Evolutionary conservation across 2,797 vertebrate species (phyloP).

Genomic region (Distichodus sexfasciatus): DNA sequence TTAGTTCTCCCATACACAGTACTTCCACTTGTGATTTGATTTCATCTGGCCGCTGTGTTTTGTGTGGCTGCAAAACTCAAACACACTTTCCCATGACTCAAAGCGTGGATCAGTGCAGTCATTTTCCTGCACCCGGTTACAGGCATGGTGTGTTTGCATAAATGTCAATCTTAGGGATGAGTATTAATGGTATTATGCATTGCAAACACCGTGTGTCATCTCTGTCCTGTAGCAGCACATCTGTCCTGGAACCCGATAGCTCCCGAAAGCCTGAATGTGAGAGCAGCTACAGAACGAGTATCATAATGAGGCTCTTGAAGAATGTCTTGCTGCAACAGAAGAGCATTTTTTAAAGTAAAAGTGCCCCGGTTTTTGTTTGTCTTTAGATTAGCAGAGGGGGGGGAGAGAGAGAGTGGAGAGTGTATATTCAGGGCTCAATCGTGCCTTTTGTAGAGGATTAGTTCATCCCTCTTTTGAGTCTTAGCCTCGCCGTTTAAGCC

Average conservation of each 20-base stretch:
- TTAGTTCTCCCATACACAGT: slow-evolving; percentile 71
- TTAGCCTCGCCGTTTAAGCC: slow-evolving; percentile 23
- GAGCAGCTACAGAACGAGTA: slow-evolving; percentile 5
- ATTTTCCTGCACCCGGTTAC: slow-evolving; percentile 68
- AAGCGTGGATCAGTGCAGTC: slow-evolving; percentile 63
- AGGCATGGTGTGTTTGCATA: slow-evolving; percentile 69
- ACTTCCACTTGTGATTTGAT: slow-evolving; percentile 74
- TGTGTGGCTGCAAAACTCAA: slow-evolving; percentile 64
- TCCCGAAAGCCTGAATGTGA: slow-evolving; percentile 51
- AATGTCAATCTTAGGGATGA: slow-evolving; percentile 62
- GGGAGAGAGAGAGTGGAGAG: too few species aligned
- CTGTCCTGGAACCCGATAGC: slow-evolving; percentile 49
- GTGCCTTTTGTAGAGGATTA: slow-evolving; percentile 27
- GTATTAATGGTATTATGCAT: slow-evolving; percentile 66
- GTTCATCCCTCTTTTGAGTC: slow-evolving; percentile 6
- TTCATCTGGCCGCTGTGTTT: slow-evolving; percentile 62
- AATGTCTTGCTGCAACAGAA: not conserved
- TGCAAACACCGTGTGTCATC: slow-evolving; percentile 60
- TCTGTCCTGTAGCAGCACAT: slow-evolving; percentile 60
- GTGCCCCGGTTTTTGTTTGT: slow-evolving; percentile 3
- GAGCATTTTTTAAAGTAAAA: not conserved
- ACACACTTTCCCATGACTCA: slow-evolving; percentile 71
- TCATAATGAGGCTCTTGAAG: not conserved
- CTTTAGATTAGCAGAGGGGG: slow-evolving; percentile 17
- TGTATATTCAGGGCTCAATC: not conserved